These are phyloP conservation scores for Platyscapa corneri DNA, from an alignment of 1,140 invertebrate genomes.

Conservation along the genomic window DNA sequence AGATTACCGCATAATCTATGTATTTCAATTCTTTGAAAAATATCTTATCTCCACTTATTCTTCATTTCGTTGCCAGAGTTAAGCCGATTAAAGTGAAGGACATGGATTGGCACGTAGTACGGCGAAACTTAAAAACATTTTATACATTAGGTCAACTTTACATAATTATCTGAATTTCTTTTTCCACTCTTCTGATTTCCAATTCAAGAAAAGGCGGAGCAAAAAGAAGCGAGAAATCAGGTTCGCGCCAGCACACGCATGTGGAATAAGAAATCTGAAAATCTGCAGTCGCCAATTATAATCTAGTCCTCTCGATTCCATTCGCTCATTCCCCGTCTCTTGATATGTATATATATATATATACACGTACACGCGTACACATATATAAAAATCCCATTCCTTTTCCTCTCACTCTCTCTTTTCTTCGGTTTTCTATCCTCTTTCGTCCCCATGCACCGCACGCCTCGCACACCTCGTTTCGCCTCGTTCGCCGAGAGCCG, in stretches of 20 bases:
- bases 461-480: conserved; percentile 13
- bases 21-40: not conserved
- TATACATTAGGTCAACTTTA: conserved; percentile 21
- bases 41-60: not conserved
- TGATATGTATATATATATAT: too few species aligned
- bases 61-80: not conserved
- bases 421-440: conserved; percentile 44
- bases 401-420: conserved; percentile 44
- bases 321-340: conserved; percentile 41
- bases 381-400: conserved; percentile 47
- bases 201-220: not conserved
- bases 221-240: not conserved
- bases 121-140: not conserved
- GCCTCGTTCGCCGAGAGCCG: conserved; percentile 48
- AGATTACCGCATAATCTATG: not conserved
- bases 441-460: conserved; percentile 24
- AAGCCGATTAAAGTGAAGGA: not conserved
- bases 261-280: conserved; percentile 30
- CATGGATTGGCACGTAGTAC: not conserved
- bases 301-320: conserved; percentile 44
- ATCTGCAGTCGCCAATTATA: conserved; percentile 61
- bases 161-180: not conserved
- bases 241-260: not conserved
- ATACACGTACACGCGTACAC: conserved; percentile 42
- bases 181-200: not conserved